Conservation (phyloP, 1,140 invertebrate genomes). For the Adelges cooleyi region DNA sequence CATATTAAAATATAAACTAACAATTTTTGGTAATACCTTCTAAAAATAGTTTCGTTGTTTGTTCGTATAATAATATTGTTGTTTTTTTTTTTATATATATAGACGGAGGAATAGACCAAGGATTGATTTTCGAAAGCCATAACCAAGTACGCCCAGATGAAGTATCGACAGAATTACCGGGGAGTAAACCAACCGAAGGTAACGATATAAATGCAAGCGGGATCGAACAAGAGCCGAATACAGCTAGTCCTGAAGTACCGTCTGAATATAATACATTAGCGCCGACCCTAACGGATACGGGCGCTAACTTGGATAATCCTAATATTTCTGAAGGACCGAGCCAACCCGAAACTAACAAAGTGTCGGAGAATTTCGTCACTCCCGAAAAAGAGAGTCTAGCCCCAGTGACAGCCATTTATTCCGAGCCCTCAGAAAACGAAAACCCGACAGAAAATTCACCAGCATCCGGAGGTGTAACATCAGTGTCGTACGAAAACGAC, state of each 20-base stretch:
- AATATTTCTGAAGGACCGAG: not conserved
- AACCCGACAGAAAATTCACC: not conserved
- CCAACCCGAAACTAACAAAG: not conserved
- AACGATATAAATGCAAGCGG: slow-evolving; percentile 14
- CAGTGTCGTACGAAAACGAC: not conserved
- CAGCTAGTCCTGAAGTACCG: not conserved
- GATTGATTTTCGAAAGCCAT: not conserved
- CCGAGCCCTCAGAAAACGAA: slow-evolving; percentile 24
- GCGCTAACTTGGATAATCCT: not conserved
- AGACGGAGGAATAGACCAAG: slow-evolving; percentile 19
- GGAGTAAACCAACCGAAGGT: slow-evolving; percentile 32
- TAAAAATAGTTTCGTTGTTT: too few species aligned
- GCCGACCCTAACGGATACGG: not conserved
- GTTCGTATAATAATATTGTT: not conserved
- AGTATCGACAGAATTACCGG: slow-evolving; percentile 29
- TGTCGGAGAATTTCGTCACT: not conserved
- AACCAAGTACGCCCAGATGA: slow-evolving; percentile 1
- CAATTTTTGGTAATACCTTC: too few species aligned
- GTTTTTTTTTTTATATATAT: too few species aligned
- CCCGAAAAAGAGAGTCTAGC: not conserved
- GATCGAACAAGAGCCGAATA: not conserved
- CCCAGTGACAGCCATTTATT: not conserved
- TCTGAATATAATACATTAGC: not conserved
- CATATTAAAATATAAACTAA: too few species aligned
- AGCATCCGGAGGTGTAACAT: not conserved